phyloP scores from a whole-genome alignment of 2,113 vertebrate genomes.

The Ciconia stormi region DNA sequence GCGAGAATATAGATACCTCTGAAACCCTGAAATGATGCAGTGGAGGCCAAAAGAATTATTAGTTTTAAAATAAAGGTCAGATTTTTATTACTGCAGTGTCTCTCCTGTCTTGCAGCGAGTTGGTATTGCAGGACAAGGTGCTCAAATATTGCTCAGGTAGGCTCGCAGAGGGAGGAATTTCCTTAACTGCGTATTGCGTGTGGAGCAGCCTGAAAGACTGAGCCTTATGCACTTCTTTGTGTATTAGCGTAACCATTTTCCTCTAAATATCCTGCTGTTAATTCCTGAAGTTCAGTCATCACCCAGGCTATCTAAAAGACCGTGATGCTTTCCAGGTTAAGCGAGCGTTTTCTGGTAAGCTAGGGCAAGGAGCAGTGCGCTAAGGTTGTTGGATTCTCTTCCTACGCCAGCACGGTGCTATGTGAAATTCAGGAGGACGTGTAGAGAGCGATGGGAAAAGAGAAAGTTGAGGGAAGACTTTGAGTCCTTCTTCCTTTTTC shows the following conservation, averaged over 20 bases:
- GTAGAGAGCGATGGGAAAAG: neutral
- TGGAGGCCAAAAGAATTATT: neutral
- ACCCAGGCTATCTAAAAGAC: neutral
- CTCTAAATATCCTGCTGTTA: neutral
- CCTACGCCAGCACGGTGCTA: neutral
- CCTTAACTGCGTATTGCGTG: fast-evolving
- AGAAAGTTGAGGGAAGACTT: neutral
- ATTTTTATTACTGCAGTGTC: fast-evolving
- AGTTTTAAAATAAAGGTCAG: neutral
- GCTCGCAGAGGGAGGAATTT: neutral
- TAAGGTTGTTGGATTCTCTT: neutral
- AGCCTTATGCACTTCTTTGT: fast-evolving
- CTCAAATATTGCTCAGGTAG: neutral
- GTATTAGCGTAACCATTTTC: neutral
- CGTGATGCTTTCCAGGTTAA: neutral
- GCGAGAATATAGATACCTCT: neutral
- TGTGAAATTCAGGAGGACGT: constrained; percentile 61
- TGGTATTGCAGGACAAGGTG: neutral
- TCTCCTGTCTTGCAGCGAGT: neutral
- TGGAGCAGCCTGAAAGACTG: neutral
- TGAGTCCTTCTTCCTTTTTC: too few relatives aligned
- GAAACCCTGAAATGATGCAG: neutral
- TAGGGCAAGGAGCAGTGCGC: neutral
- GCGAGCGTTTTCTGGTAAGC: neutral
- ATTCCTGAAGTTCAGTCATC: neutral